phyloP scores from a whole-genome alignment of 2,113 vertebrate genomes.

The Poicephalus gulielmi region DNA sequence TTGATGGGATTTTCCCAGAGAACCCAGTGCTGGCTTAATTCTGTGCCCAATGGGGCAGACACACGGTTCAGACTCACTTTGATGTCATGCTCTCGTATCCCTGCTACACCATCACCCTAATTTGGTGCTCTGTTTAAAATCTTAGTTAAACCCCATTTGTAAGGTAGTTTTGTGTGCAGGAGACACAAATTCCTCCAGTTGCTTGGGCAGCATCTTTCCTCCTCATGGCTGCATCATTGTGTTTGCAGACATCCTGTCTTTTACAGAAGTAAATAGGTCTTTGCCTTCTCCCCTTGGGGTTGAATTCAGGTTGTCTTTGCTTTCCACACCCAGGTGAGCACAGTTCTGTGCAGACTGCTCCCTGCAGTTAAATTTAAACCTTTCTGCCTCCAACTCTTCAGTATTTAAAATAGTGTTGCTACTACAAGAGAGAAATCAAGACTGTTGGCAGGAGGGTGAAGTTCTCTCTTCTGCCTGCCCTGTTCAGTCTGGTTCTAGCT shows the following conservation, averaged over 20 bases:
- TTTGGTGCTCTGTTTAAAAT: not conserved
- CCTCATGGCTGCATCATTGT: not conserved
- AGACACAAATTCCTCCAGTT: not conserved
- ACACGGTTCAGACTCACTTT: not conserved
- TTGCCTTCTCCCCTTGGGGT: not conserved
- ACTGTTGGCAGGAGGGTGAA: not conserved
- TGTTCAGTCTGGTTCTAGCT: not conserved
- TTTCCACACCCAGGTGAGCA: not conserved
- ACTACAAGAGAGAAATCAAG: not conserved
- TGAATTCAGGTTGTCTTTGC: not conserved
- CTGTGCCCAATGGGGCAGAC: not conserved
- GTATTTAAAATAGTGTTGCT: not conserved
- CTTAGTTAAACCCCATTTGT: not conserved
- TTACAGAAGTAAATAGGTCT: not conserved
- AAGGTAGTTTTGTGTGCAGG: not conserved
- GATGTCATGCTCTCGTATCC: not conserved
- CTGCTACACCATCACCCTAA: fast-evolving
- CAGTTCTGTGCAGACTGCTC: not conserved
- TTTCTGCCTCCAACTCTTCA: not conserved
- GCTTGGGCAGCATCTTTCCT: not conserved
- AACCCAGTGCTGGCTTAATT: not conserved
- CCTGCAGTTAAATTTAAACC: not conserved
- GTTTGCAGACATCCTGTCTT: not conserved
- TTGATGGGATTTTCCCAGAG: not conserved
- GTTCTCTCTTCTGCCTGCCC: not conserved